A percentile compares a stretch with the other conserved stretches of the same genome.
Evolutionary conservation across 2,113 vertebrate genomes (phyloP).

Genomic region (Pyxicephalus adspersus): DNA sequence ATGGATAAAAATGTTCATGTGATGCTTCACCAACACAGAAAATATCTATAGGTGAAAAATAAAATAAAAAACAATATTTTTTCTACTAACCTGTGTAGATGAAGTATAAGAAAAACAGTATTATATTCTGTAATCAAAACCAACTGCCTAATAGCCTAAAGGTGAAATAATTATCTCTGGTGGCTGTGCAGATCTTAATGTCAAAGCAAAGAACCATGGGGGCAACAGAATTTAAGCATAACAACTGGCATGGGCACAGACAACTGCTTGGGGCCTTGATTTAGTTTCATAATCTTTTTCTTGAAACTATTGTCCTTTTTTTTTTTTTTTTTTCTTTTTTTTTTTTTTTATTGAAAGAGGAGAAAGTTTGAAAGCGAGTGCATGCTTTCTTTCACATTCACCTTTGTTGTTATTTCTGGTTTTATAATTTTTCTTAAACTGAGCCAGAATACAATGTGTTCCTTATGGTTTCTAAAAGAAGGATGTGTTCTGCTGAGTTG

Average conservation of each 20-base stretch:
- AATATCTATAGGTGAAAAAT: too few species aligned
- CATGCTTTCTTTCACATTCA: slow-evolving; percentile 82
- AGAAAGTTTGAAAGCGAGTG: slow-evolving; percentile 72
- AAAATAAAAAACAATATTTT: too few species aligned
- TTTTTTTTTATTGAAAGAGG: background rate
- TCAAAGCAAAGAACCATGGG: slow-evolving; percentile 83
- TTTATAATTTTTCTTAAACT: slow-evolving; percentile 86
- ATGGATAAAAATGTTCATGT: too few species aligned
- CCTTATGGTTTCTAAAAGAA: slow-evolving; percentile 69
- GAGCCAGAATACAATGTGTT: slow-evolving; percentile 77
- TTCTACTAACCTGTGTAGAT: too few species aligned
- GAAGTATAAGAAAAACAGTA: too few species aligned
- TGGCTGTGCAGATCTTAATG: slow-evolving; percentile 84
- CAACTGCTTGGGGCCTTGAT: slow-evolving; percentile 88
- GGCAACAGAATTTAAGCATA: slow-evolving; percentile 85
- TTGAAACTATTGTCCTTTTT: slow-evolving; percentile 75
- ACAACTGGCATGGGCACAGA: slow-evolving; percentile 90
- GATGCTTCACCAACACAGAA: too few species aligned
- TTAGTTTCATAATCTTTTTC: slow-evolving; percentile 86
- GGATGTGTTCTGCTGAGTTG: slow-evolving; percentile 76
- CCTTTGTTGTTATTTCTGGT: slow-evolving; percentile 88
- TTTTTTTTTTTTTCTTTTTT: slow-evolving; percentile 60
- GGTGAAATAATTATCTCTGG: slow-evolving; percentile 89
- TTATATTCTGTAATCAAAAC: slow-evolving; percentile 68
- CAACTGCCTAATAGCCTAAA: slow-evolving; percentile 81